Evolutionary conservation across 2,888 invertebrate genomes (phyloP), one percentile per base, ranked within the genome.

Genomic region (Homarus gammarus): DNA sequence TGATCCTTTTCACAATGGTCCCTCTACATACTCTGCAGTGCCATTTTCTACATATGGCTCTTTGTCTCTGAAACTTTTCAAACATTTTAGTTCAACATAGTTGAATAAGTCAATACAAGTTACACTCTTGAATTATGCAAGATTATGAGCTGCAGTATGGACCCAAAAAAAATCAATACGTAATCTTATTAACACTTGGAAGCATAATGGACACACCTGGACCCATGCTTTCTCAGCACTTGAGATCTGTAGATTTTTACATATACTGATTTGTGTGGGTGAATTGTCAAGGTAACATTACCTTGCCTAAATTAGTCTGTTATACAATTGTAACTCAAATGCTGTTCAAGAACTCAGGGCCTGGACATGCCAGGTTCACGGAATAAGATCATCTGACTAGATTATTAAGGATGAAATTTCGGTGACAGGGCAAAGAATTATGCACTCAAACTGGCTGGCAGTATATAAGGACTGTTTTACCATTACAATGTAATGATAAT

Each of bases 381-480:
- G 78, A 85, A 85, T 78, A 85, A 85, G 78, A 85, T 85, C 85
- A 77, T 85, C 77, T 85, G 85, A 85, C 85, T 85, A 85, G 85
- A 85, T 85, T 78, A 85, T 68, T 77, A 85, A 77, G 85, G 85
- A 78, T 85, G 85, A 85, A 85, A 85, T 68, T 75, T 40, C 33
- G 22, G 31, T 49, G 61, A 68, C 78, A 44, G 38, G 56, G 84
- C 72, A 73, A 75, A 70, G 56, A 31, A 87, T 93, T 73, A 84
- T 87, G 75, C 75, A 75, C 75, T 64, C n/a, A 15, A 73, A n/a
- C n/a, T n/a, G 75, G 31, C 44, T 75, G 75, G 75, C 27, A 44
- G 40, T 40, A 49, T 27, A 75, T 27, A 40, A 38, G 75, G 38
- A 27, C 22, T 75, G 40, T 49, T 44, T 44, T 49, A n/a, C 75